Evolutionary conservation across 2,888 invertebrate genomes (phyloP).

Genomic region (Thyatira batis): DNA sequence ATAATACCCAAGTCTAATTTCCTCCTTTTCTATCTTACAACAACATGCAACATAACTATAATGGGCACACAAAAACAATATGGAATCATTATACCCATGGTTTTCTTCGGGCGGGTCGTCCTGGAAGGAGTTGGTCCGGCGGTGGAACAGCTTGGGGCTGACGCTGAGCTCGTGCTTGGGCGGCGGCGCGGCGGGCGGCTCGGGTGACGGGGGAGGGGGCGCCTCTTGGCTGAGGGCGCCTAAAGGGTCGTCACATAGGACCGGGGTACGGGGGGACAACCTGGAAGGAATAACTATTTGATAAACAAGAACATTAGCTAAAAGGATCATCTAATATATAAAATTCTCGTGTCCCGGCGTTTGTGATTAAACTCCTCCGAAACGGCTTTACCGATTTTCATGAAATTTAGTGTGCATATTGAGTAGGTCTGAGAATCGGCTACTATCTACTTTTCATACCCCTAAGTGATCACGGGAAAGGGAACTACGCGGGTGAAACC

Average conservation of each 20-base stretch:
- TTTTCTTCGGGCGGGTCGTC: slow-evolving; percentile 78
- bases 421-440: too few relatives aligned
- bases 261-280: slow-evolving; percentile 90
- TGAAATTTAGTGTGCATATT: too few relatives aligned
- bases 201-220: slow-evolving; percentile 29
- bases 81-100: slow-evolving; percentile 71
- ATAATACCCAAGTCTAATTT: too few relatives aligned
- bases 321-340: too few relatives aligned
- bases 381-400: too few relatives aligned
- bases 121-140: slow-evolving; percentile 70
- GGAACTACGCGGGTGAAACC: too few relatives aligned
- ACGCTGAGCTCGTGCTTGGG: slow-evolving; percentile 81
- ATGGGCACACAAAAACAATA: slow-evolving; percentile 17
- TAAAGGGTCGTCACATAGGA: slow-evolving; percentile 95
- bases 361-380: too few relatives aligned
- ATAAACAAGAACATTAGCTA: too few relatives aligned
- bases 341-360: too few relatives aligned
- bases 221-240: slow-evolving; percentile 85
- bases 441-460: too few relatives aligned
- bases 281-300: too few relatives aligned
- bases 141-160: slow-evolving; percentile 87
- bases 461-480: too few relatives aligned
- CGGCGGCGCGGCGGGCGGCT: slow-evolving; percentile 33
- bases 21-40: neutral
- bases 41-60: neutral